These are phyloP conservation scores for Hemiscyllium ocellatum DNA, from an alignment of 2,113 vertebrate genomes.

Conservation along the genomic window DNA sequence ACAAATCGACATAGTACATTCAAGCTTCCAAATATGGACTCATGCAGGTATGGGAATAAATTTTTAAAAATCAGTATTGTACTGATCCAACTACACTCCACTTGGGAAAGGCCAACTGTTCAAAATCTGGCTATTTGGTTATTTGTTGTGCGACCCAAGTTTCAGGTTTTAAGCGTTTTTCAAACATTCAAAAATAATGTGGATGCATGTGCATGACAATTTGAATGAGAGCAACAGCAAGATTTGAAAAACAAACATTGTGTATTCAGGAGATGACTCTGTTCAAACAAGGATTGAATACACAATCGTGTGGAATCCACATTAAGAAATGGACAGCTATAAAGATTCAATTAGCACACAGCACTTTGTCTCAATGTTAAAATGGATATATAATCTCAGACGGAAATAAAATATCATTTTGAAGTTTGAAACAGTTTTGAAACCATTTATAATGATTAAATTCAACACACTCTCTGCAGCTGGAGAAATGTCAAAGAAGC, in stretches of 20 bases:
- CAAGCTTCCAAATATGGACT: background rate
- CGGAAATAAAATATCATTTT: constrained; percentile 21
- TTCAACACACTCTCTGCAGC: constrained; percentile 8
- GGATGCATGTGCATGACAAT: background rate
- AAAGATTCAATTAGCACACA: constrained; percentile 21
- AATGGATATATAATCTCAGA: background rate
- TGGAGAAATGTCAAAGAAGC: constrained; percentile 6
- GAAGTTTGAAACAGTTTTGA: constrained; percentile 29
- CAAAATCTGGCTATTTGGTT: background rate
- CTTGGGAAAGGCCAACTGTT: background rate
- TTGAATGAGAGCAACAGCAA: constrained; percentile 11
- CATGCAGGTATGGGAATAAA: background rate
- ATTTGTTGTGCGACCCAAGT: background rate
- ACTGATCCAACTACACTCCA: background rate
- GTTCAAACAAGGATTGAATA: background rate
- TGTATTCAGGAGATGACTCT: background rate
- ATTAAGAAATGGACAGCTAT: constrained; percentile 9
- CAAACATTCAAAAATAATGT: background rate
- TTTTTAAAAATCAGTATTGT: background rate
- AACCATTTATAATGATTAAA: constrained; percentile 29
- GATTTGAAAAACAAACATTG: constrained; percentile 12
- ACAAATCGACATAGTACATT: background rate
- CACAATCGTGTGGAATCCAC: background rate
- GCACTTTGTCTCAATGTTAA: background rate
- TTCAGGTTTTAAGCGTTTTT: background rate